Conservation (phyloP, 1,140 invertebrate species). For the Micrasema minimum region DNA sequence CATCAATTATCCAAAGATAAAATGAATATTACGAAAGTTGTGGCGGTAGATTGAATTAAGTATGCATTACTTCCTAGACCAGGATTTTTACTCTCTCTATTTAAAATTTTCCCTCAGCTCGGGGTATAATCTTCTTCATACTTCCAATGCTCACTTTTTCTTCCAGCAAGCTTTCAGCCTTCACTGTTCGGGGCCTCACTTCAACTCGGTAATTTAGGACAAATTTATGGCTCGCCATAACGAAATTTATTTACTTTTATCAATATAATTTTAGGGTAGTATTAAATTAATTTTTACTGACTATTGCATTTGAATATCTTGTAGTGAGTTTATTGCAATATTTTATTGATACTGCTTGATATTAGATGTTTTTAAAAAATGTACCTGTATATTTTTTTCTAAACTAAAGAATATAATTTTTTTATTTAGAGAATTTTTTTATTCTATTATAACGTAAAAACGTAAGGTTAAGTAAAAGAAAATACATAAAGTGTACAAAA, state of each 20-base stretch:
- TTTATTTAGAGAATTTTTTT: too few species aligned
- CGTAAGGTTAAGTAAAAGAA: too few species aligned
- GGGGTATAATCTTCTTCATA: conserved; percentile 4
- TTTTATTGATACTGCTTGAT: too few species aligned
- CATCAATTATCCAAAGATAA: conserved; percentile 18
- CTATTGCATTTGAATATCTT: too few species aligned
- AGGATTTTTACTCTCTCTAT: conserved; percentile 18
- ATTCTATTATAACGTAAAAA: too few species aligned
- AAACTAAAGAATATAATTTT: too few species aligned
- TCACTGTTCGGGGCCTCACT: conserved; percentile 16
- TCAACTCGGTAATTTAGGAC: conserved; percentile 3
- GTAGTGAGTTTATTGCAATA: too few species aligned
- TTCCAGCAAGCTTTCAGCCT: conserved; percentile 17
- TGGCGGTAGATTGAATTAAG: conserved; percentile 25
- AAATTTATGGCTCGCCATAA: conserved; percentile 25
- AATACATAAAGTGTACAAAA: too few species aligned
- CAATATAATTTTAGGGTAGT: too few species aligned
- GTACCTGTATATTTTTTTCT: too few species aligned
- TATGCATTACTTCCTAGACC: conserved; percentile 26
- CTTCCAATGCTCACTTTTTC: conserved; percentile 2
- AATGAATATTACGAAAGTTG: conserved; percentile 2
- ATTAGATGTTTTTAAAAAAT: too few species aligned
- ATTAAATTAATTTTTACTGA: too few species aligned
- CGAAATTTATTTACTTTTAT: neutral
- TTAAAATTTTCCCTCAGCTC: conserved; percentile 16